phyloP scores from a whole-genome alignment of 2,797 vertebrate species.

The Halcyon badia region DNA sequence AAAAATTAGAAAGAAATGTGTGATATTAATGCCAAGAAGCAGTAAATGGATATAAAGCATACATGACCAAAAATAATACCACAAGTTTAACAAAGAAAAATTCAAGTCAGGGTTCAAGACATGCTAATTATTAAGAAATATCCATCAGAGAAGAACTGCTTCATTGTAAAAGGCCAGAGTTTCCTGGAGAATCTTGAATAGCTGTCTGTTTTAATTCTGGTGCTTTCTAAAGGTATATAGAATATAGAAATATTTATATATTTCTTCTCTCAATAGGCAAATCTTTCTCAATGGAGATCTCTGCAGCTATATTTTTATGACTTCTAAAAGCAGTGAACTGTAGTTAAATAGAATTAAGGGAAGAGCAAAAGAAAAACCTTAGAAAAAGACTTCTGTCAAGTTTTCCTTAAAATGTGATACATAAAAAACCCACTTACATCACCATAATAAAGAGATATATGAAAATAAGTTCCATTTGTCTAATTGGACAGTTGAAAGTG shows the following conservation, averaged over 20 bases:
- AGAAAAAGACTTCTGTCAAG: neutral
- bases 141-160: neutral
- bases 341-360: neutral
- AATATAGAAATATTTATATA: neutral
- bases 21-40: neutral
- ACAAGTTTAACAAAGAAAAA: neutral
- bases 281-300: neutral
- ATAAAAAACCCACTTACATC: rapidly evolving
- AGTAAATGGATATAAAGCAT: neutral
- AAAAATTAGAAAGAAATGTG: neutral
- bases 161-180: neutral
- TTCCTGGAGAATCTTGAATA: neutral
- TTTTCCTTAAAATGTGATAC: neutral
- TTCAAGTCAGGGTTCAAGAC: neutral
- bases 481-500: neutral
- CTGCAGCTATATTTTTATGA: neutral
- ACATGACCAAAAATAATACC: rapidly evolving
- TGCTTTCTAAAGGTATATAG: neutral
- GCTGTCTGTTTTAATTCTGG: neutral
- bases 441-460: neutral
- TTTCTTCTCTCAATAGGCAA: neutral
- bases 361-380: neutral
- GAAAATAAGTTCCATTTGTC: neutral
- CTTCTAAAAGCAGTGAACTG: neutral
- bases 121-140: neutral